phyloP scores from a whole-genome alignment of 2,797 vertebrate species.

The Pelobates cultripes region DNA sequence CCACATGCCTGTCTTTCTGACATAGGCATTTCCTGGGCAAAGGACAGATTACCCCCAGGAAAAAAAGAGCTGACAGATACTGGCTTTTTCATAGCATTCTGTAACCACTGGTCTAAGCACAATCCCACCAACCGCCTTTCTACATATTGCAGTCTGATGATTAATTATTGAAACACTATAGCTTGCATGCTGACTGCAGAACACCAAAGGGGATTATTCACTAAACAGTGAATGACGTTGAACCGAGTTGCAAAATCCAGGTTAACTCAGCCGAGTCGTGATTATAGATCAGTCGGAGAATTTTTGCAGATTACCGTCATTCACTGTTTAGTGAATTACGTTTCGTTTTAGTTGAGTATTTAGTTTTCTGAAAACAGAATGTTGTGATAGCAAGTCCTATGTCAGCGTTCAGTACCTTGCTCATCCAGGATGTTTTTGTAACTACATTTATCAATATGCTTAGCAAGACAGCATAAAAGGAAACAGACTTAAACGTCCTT shows the following conservation, averaged over 20 bases:
- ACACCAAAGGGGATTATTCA: neutral
- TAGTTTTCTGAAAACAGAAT: no score
- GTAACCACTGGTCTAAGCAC: conserved; percentile 27
- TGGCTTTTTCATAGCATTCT: conserved; percentile 21
- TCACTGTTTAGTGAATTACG: neutral
- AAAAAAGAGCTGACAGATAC: conserved; percentile 29
- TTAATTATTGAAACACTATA: conserved; percentile 45
- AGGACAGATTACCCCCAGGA: conserved; percentile 12
- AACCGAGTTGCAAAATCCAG: neutral
- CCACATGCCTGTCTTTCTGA: conserved; percentile 43
- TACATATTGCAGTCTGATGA: conserved; percentile 41
- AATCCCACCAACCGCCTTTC: conserved; percentile 20
- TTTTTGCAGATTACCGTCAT: neutral
- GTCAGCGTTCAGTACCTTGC: no score
- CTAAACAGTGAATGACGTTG: neutral
- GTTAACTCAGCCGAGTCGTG: neutral
- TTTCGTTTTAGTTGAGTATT: neutral
- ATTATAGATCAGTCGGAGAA: neutral
- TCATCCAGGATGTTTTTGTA: no score
- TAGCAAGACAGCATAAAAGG: no score
- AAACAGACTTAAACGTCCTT: no score
- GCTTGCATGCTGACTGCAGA: neutral
- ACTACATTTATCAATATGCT: no score
- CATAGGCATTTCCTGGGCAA: conserved; percentile 34
- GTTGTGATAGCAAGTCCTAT: no score